Base-by-base conservation (phyloP, 1,140 invertebrate genomes). In the Sarcophaga peregrina region DNA sequence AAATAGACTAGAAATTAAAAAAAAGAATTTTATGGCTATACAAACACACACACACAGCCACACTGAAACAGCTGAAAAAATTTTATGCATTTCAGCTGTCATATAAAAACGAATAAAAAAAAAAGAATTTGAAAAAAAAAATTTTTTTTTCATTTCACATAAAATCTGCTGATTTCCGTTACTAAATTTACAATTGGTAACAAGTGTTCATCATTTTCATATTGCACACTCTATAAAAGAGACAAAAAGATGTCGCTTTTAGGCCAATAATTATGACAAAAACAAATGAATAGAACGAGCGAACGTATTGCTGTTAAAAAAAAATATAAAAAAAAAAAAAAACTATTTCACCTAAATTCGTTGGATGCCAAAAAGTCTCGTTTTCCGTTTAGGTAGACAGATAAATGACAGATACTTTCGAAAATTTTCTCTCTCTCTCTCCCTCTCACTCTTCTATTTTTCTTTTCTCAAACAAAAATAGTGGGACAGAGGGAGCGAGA, bases 351-450 rank as follows among this genome's bases (percentile, higher is more conserved):
- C 75, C 75, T 52, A 78, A 78, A 78, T 78, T 17, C 47, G n/a
- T 9, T 52, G 47, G 75, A 78, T 78, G 75, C 75, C 75, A 78
- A 78, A 78, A 78, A 78, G 75, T 78, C 75, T 78, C 47, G 75
- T 50, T 78, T 78, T 78, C 75, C 10, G n/a, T 48, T 50, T 17
- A 50, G 75, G 48, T 78, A 78, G 75, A 78, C 75, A 78, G 20
- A 52, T 78, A 50, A 50, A 78, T 76, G 75, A 78, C 75, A 78
- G 75, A 50, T 78, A 47, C 47, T 25, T 37, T n/a, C n/a, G n/a
- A n/a, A n/a, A n/a, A n/a, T n/a, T 58, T 58, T 58, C 10, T 7
- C 15, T 58, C 11, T 58, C 5, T 58, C n/a, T n/a, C n/a, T 58
- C 5, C 52, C 13, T 58, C n/a, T 58, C 52, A 10, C 52, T 15